A percentile compares a stretch with the other conserved stretches of the same genome.
phyloP scores from a whole-genome alignment of 2,113 vertebrate genomes.

The Gymnogyps californianus region DNA sequence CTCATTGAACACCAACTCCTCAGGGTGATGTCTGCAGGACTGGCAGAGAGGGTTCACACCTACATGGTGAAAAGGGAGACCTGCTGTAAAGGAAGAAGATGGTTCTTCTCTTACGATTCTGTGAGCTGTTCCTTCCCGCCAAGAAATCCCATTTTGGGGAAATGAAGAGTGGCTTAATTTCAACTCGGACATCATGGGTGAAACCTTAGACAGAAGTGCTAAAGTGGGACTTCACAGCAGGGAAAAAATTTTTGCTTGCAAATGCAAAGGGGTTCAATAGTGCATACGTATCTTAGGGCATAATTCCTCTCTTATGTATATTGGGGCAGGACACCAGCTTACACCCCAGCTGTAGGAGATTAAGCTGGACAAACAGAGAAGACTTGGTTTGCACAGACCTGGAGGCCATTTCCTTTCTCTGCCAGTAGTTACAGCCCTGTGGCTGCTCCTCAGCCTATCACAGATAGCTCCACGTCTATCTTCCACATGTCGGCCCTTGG shows the following conservation, averaged over 20 bases:
- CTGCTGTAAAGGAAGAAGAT: not conserved
- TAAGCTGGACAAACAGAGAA: not conserved
- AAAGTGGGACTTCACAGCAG: not conserved
- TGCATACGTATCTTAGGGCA: rapidly evolving
- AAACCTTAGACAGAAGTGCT: not conserved
- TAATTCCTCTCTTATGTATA: rapidly evolving
- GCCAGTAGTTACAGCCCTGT: not conserved
- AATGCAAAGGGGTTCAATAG: not conserved
- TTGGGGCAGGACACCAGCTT: not conserved
- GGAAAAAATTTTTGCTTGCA: not conserved
- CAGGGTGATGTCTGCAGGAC: not conserved
- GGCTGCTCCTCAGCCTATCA: not conserved
- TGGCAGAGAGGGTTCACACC: not conserved
- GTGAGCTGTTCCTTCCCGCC: not conserved
- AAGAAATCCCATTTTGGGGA: not conserved
- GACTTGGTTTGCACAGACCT: not conserved
- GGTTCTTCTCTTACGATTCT: not conserved
- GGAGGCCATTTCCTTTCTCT: not conserved
- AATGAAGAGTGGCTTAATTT: not conserved
- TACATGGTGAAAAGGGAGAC: not conserved
- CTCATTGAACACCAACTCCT: not conserved
- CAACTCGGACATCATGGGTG: not conserved
- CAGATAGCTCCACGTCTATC: not conserved
- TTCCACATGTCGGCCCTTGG: not conserved
- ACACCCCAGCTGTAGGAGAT: not conserved